Percentiles rank a stretch among this genome's conserved stretches.
Evolutionary conservation across 2,113 vertebrate species (phyloP).

Genomic region (Cyphomyrus discorhynchus): DNA sequence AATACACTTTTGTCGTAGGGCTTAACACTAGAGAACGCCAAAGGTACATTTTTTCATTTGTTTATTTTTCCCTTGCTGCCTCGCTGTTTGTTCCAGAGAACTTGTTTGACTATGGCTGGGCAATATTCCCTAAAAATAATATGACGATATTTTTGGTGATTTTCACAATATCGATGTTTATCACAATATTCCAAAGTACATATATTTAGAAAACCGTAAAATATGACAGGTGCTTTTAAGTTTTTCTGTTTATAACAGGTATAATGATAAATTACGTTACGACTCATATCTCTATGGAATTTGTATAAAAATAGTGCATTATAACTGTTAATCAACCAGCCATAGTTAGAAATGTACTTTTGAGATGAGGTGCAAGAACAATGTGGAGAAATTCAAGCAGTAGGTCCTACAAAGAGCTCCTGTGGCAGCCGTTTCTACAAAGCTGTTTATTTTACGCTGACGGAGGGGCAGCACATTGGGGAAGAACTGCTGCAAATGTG

Average conservation of each 20-base stretch:
- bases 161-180: background rate
- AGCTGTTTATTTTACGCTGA: background rate
- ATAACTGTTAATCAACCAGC: background rate
- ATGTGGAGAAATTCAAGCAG: background rate
- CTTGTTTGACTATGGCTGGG: background rate
- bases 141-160: background rate
- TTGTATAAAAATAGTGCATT: background rate
- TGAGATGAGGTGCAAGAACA: background rate
- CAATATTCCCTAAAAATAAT: background rate
- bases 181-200: no score
- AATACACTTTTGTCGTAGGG: background rate
- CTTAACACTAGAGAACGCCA: background rate
- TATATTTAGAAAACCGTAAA: no score
- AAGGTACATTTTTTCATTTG: background rate
- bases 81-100: background rate
- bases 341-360: background rate
- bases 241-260: no score
- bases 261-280: background rate
- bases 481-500: background rate
- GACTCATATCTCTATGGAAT: background rate
- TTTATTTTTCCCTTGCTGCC: no score
- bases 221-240: no score
- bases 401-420: background rate
- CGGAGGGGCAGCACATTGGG: background rate
- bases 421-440: background rate